Conservation (phyloP, 2,888 invertebrate species). For the Tetanocera ferruginea region DNA sequence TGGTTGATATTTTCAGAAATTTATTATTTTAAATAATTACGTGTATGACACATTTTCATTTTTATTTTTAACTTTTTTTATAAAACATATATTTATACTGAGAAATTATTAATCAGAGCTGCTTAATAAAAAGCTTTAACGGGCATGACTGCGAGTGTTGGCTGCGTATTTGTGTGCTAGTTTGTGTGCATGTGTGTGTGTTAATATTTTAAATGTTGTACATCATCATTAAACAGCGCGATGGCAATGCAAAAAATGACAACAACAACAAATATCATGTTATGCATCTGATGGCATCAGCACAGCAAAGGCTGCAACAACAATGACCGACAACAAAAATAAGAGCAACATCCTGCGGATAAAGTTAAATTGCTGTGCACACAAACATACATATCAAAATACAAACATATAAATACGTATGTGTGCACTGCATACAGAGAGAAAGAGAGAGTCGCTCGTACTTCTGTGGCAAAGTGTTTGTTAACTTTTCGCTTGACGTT, state of each 20-base stretch:
- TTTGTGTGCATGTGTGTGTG: background rate
- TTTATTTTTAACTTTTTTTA: too few species aligned
- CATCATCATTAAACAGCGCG: constrained; percentile 21
- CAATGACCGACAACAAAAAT: background rate
- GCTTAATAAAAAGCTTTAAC: background rate
- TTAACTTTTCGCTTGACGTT: background rate
- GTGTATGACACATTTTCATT: too few species aligned
- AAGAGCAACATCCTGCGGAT: background rate
- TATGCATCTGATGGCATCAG: background rate
- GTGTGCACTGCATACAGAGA: background rate
- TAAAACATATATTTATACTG: background rate
- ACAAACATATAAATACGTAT: background rate
- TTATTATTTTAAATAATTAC: too few species aligned
- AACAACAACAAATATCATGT: background rate
- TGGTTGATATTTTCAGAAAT: too few species aligned
- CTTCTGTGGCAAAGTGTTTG: background rate
- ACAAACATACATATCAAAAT: background rate
- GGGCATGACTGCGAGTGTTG: background rate
- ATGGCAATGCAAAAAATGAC: background rate
- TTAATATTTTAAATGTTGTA: constrained; percentile 12
- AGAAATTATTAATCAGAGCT: constrained; percentile 7
- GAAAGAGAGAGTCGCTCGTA: background rate
- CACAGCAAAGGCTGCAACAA: background rate
- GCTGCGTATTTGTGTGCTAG: background rate
- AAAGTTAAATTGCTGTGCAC: constrained; percentile 10